Base-by-base conservation (phyloP, 2,797 vertebrate genomes). In the Squalus acanthias region DNA sequence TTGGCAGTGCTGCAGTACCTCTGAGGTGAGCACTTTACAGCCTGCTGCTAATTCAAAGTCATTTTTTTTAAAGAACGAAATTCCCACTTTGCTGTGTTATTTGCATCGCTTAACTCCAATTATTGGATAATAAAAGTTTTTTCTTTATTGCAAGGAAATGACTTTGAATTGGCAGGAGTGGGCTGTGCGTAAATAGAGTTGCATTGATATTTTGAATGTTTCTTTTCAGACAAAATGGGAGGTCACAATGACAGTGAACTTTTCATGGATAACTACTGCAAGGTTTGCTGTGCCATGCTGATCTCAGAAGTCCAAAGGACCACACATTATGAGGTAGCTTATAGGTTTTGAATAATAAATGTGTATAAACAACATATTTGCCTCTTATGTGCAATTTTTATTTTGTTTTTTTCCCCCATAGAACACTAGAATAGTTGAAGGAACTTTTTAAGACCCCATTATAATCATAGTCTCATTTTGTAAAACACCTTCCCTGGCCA, bases 241-340 rank as follows among this genome's bases (percentile, higher is more conserved):
- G 70, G 94, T 29, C 94, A 92, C 89, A 92, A 57, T 33, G 92
- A 96, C 9, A 89, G 65, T 96, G 97, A 97, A 60, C 97, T 99
- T 96, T 98, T 98, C 96, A 98, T 98, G 0, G 97, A 99, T 33
- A 97, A 97, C 74, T 98, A 98, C 97, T 99, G 98, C 97, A 98
- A 98, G 96, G 97, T 99, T 96, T 99, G 99, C 96, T 97, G 98
- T 74, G 98, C 98, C 15, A 97, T 98, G 96, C 97, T 99, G 96
- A 97, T 97, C 74, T 98, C 98, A 96, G 98, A 98, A 96, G 98
- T 98, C 24, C 98, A 99, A 97, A 98, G 98, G 96, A 96, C 97
- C 94, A 98, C 98, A 89, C 99, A 99, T 97, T 99, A 99, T 97
- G 97, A 99, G 98, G 98, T 99, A 97, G 96, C 96, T 96, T 88